A percentile compares a stretch with the other conserved stretches of the same genome.
These are phyloP conservation scores for Tigriopus californicus DNA, from an alignment of 2,888 invertebrate species.

Conservation along the genomic window DNA sequence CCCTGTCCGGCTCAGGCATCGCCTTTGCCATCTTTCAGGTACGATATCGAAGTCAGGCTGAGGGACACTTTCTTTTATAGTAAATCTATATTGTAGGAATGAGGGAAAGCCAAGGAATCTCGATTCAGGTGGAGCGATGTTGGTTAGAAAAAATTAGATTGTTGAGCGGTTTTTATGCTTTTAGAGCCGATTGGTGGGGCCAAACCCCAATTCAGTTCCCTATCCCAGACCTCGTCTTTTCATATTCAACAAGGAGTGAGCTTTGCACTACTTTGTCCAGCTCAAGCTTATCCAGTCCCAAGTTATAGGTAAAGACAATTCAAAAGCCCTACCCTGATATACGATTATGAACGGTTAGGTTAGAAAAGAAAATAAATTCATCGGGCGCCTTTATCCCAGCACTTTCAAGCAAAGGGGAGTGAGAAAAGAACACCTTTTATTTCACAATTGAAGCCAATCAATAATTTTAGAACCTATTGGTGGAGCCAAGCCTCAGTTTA, in stretches of 20 bases:
- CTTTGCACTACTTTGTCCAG: constrained; percentile 27
- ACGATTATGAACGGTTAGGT: no score
- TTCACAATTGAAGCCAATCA: no score
- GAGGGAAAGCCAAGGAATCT: no score
- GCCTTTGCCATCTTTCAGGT: constrained; percentile 45
- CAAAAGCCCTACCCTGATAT: no score
- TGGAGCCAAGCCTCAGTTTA: constrained; percentile 22
- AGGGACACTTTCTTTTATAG: no score
- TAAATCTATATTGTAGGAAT: no score
- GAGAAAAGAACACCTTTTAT: background rate
- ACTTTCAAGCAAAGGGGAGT: no score
- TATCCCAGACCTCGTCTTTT: background rate
- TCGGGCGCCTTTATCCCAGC: no score
- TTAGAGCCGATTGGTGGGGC: constrained; percentile 11
- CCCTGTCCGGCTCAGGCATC: constrained; percentile 44
- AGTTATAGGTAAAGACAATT: constrained; percentile 24
- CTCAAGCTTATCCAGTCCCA: constrained; percentile 29
- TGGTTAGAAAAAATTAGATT: no score
- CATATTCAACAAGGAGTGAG: background rate
- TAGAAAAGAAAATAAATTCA: no score
- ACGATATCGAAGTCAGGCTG: constrained; percentile 23
- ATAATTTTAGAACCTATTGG: constrained; percentile 23
- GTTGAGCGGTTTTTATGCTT: constrained; percentile 7
- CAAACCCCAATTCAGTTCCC: background rate
- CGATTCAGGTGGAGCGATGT: no score